A percentile compares a stretch with the other conserved stretches of the same genome.
phyloP scores from a whole-genome alignment of 2,113 vertebrate genomes.

The Megaceryle torquata region DNA sequence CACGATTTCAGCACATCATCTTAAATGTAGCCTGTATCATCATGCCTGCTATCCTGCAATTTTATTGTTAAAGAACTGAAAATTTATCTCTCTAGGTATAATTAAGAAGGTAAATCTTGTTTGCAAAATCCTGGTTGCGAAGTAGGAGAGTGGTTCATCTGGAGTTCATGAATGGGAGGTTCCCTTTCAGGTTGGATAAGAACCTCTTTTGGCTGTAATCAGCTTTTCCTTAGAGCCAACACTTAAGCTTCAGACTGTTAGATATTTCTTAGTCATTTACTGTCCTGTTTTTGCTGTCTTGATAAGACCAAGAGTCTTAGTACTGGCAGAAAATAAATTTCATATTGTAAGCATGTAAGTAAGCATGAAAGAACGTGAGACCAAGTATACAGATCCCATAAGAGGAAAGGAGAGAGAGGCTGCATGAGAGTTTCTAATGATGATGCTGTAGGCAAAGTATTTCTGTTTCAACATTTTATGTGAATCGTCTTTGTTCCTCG shows the following conservation, averaged over 20 bases:
- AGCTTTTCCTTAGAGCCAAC: background rate
- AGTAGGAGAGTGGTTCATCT: background rate
- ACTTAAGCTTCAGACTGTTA: background rate
- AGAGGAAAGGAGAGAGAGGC: background rate
- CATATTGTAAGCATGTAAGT: background rate
- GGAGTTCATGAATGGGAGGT: background rate
- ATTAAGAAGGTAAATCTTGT: background rate
- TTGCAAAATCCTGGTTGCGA: background rate
- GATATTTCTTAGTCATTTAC: background rate
- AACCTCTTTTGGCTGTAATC: background rate
- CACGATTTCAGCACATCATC: background rate
- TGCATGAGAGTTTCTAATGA: background rate
- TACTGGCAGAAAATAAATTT: background rate
- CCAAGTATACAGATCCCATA: fast-evolving
- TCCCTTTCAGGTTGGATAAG: background rate
- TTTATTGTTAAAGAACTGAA: background rate
- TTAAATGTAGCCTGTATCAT: background rate
- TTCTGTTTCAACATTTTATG: background rate
- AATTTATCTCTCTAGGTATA: background rate
- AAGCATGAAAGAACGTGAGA: background rate
- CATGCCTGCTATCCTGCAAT: background rate
- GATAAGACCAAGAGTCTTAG: background rate
- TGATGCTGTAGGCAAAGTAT: background rate
- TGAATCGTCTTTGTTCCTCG: background rate
- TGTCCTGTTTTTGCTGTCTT: background rate